These are phyloP conservation scores for Catocala sponsa DNA, from an alignment of 2,888 invertebrate species.

Conservation along the genomic window DNA sequence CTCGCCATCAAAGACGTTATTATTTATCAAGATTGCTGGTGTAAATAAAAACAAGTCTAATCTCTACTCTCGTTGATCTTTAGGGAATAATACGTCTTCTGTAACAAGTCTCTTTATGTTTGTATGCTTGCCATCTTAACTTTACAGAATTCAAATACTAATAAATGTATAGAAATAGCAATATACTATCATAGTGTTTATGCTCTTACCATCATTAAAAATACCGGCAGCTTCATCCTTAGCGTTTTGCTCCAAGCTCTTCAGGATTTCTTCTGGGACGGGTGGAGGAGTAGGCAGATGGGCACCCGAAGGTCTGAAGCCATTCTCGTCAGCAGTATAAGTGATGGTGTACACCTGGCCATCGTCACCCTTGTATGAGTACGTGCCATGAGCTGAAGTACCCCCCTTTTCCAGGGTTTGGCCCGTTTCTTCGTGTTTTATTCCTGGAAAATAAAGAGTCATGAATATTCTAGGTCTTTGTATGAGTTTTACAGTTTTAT, in stretches of 20 bases:
- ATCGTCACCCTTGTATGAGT: conserved; percentile 88
- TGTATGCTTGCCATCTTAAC: too few species aligned
- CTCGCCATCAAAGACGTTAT: too few species aligned
- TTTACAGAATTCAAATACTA: too few species aligned
- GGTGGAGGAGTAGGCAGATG: conserved; percentile 89
- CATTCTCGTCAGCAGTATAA: conserved; percentile 88
- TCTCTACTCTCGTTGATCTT: too few species aligned
- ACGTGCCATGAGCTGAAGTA: conserved; percentile 82
- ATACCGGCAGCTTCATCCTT: conserved; percentile 84
- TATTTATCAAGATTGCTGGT: too few species aligned
- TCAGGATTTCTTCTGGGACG: conserved; percentile 86
- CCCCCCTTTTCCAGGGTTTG: conserved; percentile 73
- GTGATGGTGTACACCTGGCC: conserved; percentile 85
- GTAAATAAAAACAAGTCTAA: too few species aligned
- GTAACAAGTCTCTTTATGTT: too few species aligned
- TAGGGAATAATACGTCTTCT: too few species aligned
- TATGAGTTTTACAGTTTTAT: too few species aligned
- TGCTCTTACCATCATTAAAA: conserved; percentile 78
- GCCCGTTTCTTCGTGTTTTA: conserved; percentile 84
- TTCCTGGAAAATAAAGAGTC: conserved; percentile 74
- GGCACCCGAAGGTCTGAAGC: conserved; percentile 86
- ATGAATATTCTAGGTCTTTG: too few species aligned
- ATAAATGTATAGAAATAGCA: too few species aligned
- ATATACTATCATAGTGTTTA: background rate
- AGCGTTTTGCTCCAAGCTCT: conserved; percentile 81